phyloP scores from a whole-genome alignment of 2,888 invertebrate genomes.

The Scotopteryx bipunctaria region DNA sequence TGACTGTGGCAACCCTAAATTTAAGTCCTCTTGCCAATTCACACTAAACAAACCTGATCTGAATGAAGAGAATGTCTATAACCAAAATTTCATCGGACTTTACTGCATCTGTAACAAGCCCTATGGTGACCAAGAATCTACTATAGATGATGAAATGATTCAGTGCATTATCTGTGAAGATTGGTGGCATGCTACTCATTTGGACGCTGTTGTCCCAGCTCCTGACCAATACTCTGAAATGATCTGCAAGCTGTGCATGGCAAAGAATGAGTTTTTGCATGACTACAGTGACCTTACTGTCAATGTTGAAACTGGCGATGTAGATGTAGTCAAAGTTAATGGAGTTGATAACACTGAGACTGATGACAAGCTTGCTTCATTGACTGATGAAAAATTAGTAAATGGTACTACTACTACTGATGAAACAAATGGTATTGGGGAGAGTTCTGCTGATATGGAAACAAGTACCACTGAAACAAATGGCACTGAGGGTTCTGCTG shows the following conservation, averaged over 20 bases:
- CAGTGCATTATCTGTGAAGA: conserved; percentile 99
- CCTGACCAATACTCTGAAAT: conserved; percentile 89
- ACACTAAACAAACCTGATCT: conserved; percentile 83
- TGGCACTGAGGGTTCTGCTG: no score
- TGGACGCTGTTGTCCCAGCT: conserved; percentile 83
- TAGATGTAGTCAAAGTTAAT: conserved; percentile 49
- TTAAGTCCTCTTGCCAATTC: conserved; percentile 88
- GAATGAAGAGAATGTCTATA: conserved; percentile 91
- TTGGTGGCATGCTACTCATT: conserved; percentile 95
- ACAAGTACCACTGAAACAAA: conserved; percentile 10
- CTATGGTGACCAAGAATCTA: conserved; percentile 96
- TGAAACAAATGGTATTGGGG: neutral
- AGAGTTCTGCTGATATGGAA: conserved; percentile 12
- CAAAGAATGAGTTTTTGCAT: conserved; percentile 88
- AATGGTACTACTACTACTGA: conserved; percentile 14
- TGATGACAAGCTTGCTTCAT: conserved; percentile 11
- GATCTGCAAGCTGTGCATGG: conserved; percentile 91
- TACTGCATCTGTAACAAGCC: conserved; percentile 97
- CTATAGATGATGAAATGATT: conserved; percentile 94
- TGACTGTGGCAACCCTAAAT: conserved; percentile 95
- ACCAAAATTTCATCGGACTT: conserved; percentile 96
- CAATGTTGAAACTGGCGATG: conserved; percentile 53
- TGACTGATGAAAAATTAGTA: conserved; percentile 7
- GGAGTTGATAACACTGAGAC: conserved; percentile 27
- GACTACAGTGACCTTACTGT: conserved; percentile 84